Percentiles rank a stretch among this genome's conserved stretches.
phyloP scores from a whole-genome alignment of 23 tunicate species.

The Botrylloides violaceus region DNA sequence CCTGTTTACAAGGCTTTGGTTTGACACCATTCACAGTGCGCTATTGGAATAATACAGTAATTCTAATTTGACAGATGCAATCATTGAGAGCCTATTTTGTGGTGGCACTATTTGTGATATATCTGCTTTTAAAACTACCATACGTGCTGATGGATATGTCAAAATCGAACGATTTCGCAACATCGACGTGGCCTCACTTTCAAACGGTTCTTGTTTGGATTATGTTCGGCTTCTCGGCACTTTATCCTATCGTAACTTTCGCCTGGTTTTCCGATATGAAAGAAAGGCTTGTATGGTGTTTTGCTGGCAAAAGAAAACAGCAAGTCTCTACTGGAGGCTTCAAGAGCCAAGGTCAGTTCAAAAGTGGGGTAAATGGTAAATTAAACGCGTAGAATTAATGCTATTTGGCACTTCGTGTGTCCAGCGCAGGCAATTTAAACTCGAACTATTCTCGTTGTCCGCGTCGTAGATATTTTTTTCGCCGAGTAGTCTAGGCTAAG shows the following conservation, averaged over 20 bases:
- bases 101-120: conserved; percentile 32
- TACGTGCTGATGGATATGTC: conserved; percentile 48
- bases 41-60: too few species aligned
- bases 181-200: not conserved
- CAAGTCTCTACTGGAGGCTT: not conserved
- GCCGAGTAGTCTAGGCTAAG: too few species aligned
- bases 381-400: too few species aligned
- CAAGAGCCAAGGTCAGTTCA: too few species aligned
- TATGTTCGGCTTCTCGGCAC: conserved; percentile 68
- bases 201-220: conserved; percentile 76
- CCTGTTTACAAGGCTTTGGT: too few species aligned
- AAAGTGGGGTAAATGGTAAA: too few species aligned
- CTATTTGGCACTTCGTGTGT: too few species aligned
- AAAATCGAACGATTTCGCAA: conserved; percentile 22
- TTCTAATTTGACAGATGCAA: conserved; percentile 45
- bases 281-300: not conserved
- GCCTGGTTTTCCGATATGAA: conserved; percentile 18
- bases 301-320: not conserved
- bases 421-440: too few species aligned
- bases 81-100: conserved; percentile 43
- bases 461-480: too few species aligned
- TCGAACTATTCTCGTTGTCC: too few species aligned
- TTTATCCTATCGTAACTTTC: conserved; percentile 60
- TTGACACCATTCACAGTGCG: too few species aligned
- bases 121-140: conserved; percentile 55